Conservation (phyloP, 1,140 invertebrate species). For the Macrobrachium rosenbergii region DNA sequence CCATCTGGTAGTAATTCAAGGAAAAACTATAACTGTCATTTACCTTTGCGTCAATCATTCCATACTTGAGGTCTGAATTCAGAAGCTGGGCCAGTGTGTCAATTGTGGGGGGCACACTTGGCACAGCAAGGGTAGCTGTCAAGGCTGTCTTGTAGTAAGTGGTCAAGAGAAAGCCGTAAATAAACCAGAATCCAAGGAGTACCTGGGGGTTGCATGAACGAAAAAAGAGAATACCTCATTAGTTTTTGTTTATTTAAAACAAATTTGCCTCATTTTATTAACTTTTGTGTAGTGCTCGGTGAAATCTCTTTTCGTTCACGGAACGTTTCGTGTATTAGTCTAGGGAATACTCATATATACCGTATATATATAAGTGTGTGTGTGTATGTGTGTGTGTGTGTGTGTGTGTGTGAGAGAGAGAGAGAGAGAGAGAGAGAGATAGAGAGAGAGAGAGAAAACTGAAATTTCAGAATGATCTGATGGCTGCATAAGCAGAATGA, state of each 20-base stretch:
- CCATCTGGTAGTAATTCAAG: no score
- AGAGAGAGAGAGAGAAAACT: no score
- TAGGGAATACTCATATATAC: neutral
- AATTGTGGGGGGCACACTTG: neutral
- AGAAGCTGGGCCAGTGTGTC: conserved; percentile 16
- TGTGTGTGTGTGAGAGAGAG: conserved; percentile 16
- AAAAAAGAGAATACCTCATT: neutral
- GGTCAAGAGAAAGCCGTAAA: conserved; percentile 13
- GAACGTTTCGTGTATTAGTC: neutral
- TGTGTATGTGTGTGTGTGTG: conserved; percentile 4
- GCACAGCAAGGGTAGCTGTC: conserved; percentile 24
- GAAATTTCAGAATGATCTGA: neutral
- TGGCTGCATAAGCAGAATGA: no score
- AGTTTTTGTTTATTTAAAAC: neutral
- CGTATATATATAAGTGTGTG: neutral
- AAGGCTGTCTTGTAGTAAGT: conserved; percentile 37
- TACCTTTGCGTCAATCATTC: conserved; percentile 64
- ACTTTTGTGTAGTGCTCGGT: neutral
- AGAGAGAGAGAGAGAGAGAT: no score
- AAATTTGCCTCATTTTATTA: neutral
- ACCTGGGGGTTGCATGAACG: neutral
- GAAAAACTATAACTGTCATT: neutral
- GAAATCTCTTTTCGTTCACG: neutral
- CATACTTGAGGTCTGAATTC: conserved; percentile 53
- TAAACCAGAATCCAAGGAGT: conserved; percentile 16